Conservation (phyloP, 2,797 vertebrate genomes). For the Epinephelus coioides region DNA sequence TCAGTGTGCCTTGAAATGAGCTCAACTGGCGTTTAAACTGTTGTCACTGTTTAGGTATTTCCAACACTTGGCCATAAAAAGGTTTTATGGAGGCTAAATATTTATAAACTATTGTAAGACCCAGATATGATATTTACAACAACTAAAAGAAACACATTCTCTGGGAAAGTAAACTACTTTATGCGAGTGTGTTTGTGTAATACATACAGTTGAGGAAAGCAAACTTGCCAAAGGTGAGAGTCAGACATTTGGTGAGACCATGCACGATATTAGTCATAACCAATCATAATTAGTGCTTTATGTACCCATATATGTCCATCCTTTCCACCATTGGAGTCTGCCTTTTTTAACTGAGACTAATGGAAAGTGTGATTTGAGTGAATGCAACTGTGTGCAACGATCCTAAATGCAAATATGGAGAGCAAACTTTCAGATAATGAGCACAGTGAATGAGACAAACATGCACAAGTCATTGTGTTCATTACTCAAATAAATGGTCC, state of each 20-base stretch:
- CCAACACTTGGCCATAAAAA: neutral
- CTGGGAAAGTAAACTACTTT: neutral
- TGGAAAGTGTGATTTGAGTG: neutral
- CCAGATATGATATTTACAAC: neutral
- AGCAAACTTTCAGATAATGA: conserved; percentile 2
- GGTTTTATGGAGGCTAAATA: neutral
- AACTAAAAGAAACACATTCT: neutral
- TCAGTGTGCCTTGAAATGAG: conserved; percentile 6
- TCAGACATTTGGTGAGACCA: conserved; percentile 24
- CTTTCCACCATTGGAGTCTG: neutral
- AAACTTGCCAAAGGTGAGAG: conserved; percentile 18
- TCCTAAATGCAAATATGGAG: neutral
- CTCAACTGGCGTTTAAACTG: conserved; percentile 14
- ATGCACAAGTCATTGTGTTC: neutral
- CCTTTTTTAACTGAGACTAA: neutral
- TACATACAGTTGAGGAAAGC: neutral
- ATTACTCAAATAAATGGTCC: conserved; percentile 1
- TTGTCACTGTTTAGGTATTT: conserved; percentile 10
- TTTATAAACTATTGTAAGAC: neutral
- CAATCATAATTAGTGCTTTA: neutral
- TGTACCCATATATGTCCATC: neutral
- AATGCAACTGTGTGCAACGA: neutral
- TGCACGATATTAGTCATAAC: conserved; percentile 15
- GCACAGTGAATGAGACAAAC: neutral
- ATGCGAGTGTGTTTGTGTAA: neutral